Conservation (phyloP, 1,140 invertebrate species). For the Drosophila rufa region DNA sequence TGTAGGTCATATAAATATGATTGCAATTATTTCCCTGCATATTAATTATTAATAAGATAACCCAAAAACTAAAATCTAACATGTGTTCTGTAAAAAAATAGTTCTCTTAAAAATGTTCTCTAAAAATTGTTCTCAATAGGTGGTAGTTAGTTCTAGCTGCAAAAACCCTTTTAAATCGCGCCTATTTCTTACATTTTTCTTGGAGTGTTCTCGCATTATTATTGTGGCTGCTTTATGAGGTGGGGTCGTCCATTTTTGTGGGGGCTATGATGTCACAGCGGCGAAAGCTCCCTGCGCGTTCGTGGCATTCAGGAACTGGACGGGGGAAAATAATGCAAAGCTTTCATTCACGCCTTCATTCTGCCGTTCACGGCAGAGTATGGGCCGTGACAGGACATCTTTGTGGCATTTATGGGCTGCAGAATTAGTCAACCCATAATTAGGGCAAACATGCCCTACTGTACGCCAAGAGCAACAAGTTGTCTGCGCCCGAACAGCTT, state of each 20-base stretch:
- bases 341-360: constrained; percentile 12
- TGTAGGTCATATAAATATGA: too few species aligned
- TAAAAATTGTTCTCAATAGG: too few species aligned
- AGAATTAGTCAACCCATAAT: background rate
- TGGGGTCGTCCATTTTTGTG: constrained; percentile 37
- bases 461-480: constrained; percentile 62
- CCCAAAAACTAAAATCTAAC: too few species aligned
- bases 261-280: constrained; percentile 71
- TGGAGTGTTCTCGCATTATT: constrained; percentile 15
- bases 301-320: background rate
- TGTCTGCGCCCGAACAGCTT: constrained; percentile 24
- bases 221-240: constrained; percentile 29
- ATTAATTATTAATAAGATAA: too few species aligned
- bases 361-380: background rate
- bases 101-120: too few species aligned
- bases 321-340: constrained; percentile 4
- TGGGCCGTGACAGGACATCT: constrained; percentile 11
- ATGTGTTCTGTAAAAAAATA: too few species aligned
- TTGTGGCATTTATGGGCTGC: constrained; percentile 8
- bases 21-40: too few species aligned
- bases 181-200: background rate
- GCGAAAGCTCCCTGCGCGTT: constrained; percentile 16
- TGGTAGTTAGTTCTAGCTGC: too few species aligned
- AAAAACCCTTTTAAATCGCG: background rate
- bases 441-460: constrained; percentile 9